A percentile compares a stretch with the other conserved stretches of the same genome.
Conservation (phyloP, 2,797 vertebrate genomes). For the Hozukius guyotensis region DNA sequence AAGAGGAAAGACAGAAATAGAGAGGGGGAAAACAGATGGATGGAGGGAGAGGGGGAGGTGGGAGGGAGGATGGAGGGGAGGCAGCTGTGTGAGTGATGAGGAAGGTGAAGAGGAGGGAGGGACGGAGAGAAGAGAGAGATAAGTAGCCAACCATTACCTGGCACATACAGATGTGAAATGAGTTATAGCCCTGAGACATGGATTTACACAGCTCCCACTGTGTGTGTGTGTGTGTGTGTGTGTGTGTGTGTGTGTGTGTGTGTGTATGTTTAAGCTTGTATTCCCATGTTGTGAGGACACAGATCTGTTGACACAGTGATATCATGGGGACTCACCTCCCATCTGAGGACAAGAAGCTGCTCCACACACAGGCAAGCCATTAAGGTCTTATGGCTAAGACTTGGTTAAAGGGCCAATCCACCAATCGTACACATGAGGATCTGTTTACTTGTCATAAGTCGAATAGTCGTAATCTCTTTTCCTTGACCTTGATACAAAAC, state of each 20-base stretch:
- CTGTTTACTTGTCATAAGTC: background rate
- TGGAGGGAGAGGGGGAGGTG: background rate
- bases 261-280: conserved; percentile 4
- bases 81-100: conserved; percentile 23
- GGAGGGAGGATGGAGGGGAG: background rate
- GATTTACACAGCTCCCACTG: conserved; percentile 32
- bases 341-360: conserved; percentile 6
- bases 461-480: too few relatives aligned
- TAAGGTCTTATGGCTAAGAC: background rate
- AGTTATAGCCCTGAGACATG: conserved; percentile 42
- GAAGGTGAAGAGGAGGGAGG: conserved; percentile 18
- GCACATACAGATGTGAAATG: conserved; percentile 46
- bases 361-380: background rate
- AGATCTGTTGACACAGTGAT: background rate
- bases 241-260: conserved; percentile 21
- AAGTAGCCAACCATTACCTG: conserved; percentile 23
- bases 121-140: background rate
- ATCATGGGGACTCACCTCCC: background rate
- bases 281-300: background rate
- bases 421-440: background rate
- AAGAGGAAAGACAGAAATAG: conserved; percentile 71
- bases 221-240: conserved; percentile 28
- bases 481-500: too few relatives aligned
- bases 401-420: background rate
- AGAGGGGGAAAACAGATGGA: conserved; percentile 36